Evolutionary conservation across 2,113 vertebrate genomes (phyloP), one percentile per base, ranked within the genome.

Genomic region (Tachysurus fulvidraco): DNA sequence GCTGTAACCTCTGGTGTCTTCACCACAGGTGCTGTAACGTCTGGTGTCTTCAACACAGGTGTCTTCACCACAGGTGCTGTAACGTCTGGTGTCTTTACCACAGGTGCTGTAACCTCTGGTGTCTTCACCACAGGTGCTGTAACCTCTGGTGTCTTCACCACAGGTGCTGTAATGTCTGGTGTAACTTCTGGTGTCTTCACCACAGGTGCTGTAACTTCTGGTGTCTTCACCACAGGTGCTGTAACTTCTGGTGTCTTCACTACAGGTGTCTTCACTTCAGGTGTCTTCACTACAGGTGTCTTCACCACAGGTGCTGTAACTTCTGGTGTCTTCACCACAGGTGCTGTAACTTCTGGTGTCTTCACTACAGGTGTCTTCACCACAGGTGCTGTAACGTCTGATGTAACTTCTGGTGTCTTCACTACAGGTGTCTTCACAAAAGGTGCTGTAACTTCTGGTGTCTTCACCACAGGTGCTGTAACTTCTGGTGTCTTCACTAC

Each of bases 71-170:
- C 14, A 30, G n/a, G 28, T 30, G 25, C 2, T 7, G 7, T 46
- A 46, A 46, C 46, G 21, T 78, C 83, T 77, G 88, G 86, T 82
- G 85, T 78, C 5, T 44, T 83, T 44, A 87, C 84, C 8, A 86
- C 86, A 3, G 89, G 50, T 88, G 90, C n/a, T n/a, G n/a, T 28
- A 59, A n/a, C 2, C 21, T 2, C 69, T 41, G 36, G 36, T 30
- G 7, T 6, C 69, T 71, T 17, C 19, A 3, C 6, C 19, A 41
- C 7, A 46, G 10, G 41, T 23, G 71, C 50, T 11, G 21, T 41
- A 17, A 81, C 80, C 30, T 21, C 80, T 73, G 81, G 23, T 55
- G 86, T 83, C 10, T 65, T 50, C 1, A 21, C 46, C 21, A 21
- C 28, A 79, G 8, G 23, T 16, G 30, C n/a, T n/a, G n/a, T n/a